phyloP scores from a whole-genome alignment of 2,797 vertebrate species.

The Taenioides sp. region DNA sequence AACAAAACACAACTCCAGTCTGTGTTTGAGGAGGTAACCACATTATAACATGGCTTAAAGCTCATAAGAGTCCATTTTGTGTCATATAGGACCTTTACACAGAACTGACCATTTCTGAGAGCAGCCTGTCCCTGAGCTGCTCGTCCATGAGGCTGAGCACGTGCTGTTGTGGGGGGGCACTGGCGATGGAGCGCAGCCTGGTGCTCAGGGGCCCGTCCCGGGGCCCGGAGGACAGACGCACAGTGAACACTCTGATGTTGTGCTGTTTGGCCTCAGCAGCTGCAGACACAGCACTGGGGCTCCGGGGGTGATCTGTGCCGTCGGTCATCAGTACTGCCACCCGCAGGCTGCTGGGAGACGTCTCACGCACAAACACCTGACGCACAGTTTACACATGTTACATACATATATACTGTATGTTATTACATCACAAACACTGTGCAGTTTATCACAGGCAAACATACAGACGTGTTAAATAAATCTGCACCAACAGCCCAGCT shows the following conservation, averaged over 20 bases:
- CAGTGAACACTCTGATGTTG: constrained; percentile 82
- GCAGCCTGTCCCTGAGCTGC: constrained; percentile 73
- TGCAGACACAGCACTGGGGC: constrained; percentile 74
- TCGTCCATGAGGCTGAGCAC: constrained; percentile 79
- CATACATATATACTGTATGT: not conserved
- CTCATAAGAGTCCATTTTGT: too few relatives aligned
- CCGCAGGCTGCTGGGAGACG: constrained; percentile 72
- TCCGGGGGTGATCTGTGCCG: constrained; percentile 85
- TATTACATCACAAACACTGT: not conserved
- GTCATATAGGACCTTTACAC: not conserved
- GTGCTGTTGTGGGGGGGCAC: constrained; percentile 69
- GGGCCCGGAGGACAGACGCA: constrained; percentile 71
- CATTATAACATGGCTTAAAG: too few relatives aligned
- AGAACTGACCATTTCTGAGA: constrained; percentile 80
- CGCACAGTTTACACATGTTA: not conserved
- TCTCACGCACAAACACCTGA: constrained; percentile 77
- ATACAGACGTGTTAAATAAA: too few relatives aligned
- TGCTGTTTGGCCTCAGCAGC: constrained; percentile 79
- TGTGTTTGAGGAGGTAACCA: too few relatives aligned
- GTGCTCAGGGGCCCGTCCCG: constrained; percentile 56
- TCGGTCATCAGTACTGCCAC: constrained; percentile 84
- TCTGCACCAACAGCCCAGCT: not conserved
- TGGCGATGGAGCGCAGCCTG: constrained; percentile 81
- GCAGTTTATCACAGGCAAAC: not conserved
- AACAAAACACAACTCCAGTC: too few relatives aligned